Evolutionary conservation across 1,140 invertebrate species (phyloP), one percentile per base, ranked within the genome.

Genomic region (Aporrectodea caliginosa): DNA sequence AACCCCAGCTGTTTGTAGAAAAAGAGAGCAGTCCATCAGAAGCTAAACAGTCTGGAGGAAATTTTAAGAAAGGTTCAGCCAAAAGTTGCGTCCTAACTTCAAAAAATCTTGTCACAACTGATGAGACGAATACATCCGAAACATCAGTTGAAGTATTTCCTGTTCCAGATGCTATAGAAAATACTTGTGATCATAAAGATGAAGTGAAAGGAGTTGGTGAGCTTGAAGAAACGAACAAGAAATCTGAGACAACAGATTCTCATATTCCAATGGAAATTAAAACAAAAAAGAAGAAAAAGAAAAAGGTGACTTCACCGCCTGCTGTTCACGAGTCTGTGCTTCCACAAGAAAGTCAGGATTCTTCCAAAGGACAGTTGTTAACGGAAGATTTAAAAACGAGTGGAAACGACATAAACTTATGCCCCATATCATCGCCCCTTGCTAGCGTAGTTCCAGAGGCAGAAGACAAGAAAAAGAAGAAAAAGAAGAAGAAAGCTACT

Each of bases 41-140:
- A n/a, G n/a, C n/a, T n/a, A n/a, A n/a, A n/a, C n/a, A n/a, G n/a
- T n/a, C n/a, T n/a, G n/a, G n/a, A 58, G 43, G 43, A 6, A 58
- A 58, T 58, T 58, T 58, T 58, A 58, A 58, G 43, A 58, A 58
- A 58, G 43, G 43, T 58, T 58, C 43, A 58, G 43, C 43, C 43
- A 22, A n/a, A n/a, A n/a, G n/a, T n/a, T n/a, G n/a, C n/a, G n/a
- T n/a, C n/a, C n/a, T n/a, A n/a, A n/a, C n/a, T n/a, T n/a, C n/a
- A n/a, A n/a, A n/a, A n/a, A n/a, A n/a, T n/a, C n/a, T n/a, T n/a
- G n/a, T n/a, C n/a, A n/a, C n/a, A n/a, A n/a, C n/a, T n/a, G n/a
- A n/a, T n/a, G n/a, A n/a, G n/a, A 58, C 43, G 22, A 58, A 58
- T 12, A 58, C 22, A 12, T 58, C 43, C 43, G 43, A 22, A 58